phyloP scores from a whole-genome alignment of 2,113 vertebrate genomes.

The Python bivittatus region DNA sequence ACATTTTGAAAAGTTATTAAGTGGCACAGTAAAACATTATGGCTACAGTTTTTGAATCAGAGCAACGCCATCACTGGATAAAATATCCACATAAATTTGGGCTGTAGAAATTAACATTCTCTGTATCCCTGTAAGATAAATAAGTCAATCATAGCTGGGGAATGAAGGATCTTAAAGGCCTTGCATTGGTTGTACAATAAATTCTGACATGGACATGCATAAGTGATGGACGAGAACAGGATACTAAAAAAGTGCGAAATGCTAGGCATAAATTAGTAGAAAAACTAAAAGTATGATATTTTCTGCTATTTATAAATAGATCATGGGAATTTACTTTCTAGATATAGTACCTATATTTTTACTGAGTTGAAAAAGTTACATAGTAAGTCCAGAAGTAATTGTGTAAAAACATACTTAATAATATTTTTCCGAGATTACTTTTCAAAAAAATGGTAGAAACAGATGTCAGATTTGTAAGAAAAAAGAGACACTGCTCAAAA shows the following conservation, averaged over 20 bases:
- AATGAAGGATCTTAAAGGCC: background rate
- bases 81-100: background rate
- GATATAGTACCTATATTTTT: background rate
- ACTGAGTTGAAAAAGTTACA: background rate
- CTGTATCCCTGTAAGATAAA: background rate
- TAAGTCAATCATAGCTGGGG: background rate
- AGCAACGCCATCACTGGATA: background rate
- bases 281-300: background rate
- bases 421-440: background rate
- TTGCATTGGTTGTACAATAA: background rate
- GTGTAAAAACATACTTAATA: background rate
- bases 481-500: background rate
- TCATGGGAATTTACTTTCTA: background rate
- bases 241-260: background rate
- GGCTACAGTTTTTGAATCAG: background rate
- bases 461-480: background rate
- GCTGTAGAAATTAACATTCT: background rate
- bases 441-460: background rate
- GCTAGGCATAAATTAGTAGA: background rate
- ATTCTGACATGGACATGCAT: background rate
- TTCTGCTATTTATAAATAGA: background rate
- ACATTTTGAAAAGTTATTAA: slow-evolving; percentile 1
- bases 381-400: background rate
- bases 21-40: slow-evolving; percentile 10
- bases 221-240: background rate